These are phyloP conservation scores for Empidonax traillii DNA, from an alignment of 2,113 vertebrate genomes.

Conservation along the genomic window DNA sequence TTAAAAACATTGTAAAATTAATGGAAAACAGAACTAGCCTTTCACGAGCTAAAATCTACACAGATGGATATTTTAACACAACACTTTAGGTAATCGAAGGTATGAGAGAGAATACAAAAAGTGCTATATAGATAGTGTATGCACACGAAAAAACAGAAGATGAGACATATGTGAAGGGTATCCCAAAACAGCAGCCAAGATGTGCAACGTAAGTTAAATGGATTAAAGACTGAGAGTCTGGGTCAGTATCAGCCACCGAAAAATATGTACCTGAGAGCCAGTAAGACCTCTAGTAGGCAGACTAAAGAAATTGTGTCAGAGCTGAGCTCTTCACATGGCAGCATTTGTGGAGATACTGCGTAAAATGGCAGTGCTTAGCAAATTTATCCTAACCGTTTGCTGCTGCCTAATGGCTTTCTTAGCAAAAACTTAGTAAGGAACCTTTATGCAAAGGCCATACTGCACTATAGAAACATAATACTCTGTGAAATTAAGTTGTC, in stretches of 20 bases:
- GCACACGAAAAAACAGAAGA: neutral
- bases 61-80: neutral
- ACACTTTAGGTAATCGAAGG: neutral
- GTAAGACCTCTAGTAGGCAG: neutral
- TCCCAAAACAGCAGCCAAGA: neutral
- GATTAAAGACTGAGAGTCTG: neutral
- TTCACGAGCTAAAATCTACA: neutral
- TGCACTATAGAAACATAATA: neutral
- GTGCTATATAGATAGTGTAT: neutral
- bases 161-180: neutral
- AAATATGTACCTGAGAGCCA: neutral
- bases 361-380: neutral
- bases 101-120: neutral
- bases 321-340: neutral
- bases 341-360: neutral
- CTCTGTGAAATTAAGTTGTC: neutral
- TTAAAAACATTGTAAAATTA: neutral
- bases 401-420: neutral
- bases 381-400: neutral
- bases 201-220: rapidly evolving
- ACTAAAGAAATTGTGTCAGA: neutral
- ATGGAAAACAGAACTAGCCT: neutral
- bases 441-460: neutral
- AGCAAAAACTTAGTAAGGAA: neutral
- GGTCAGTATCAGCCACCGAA: neutral